Percentiles rank a stretch among this genome's conserved stretches.
phyloP scores from a whole-genome alignment of 2,888 invertebrate genomes.

The Julus scanicus region DNA sequence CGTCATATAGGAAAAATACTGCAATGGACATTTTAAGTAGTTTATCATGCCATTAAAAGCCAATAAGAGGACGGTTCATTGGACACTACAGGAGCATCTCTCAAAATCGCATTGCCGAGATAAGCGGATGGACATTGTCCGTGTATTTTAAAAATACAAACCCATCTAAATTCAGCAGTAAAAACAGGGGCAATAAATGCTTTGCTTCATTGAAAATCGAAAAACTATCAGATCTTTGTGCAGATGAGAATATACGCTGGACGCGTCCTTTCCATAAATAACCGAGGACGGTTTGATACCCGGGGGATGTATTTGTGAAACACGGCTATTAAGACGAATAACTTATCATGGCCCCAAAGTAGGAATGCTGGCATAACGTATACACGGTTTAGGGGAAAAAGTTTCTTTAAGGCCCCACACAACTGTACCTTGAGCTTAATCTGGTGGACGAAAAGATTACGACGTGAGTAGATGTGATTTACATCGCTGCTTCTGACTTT shows the following conservation, averaged over 20 bases:
- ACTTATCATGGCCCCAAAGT: neutral
- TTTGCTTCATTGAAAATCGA: slow-evolving; percentile 27
- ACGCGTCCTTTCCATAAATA: slow-evolving; percentile 6
- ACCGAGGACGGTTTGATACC: neutral
- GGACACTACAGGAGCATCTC: slow-evolving; percentile 12
- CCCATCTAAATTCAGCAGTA: slow-evolving; percentile 24
- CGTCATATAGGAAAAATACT: neutral
- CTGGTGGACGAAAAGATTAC: neutral
- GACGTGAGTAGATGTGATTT: slow-evolving; percentile 21
- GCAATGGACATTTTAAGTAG: slow-evolving; percentile 6
- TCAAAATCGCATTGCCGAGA: slow-evolving; percentile 6
- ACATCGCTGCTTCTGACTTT: slow-evolving; percentile 49
- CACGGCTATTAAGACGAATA: neutral
- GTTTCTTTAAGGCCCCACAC: neutral
- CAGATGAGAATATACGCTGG: neutral
- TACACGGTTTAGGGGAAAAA: neutral
- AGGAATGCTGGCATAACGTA: slow-evolving; percentile 25
- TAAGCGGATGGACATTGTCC: neutral
- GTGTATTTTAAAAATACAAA: neutral
- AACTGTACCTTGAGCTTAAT: neutral
- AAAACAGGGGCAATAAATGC: slow-evolving; percentile 10
- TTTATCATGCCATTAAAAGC: neutral
- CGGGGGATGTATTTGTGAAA: slow-evolving; percentile 8
- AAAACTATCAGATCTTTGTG: slow-evolving; percentile 21
- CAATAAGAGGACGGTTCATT: neutral